Evolutionary conservation across 2,888 invertebrate genomes (phyloP), one percentile per base, ranked within the genome.

Genomic region (Ernsta delagoae): DNA sequence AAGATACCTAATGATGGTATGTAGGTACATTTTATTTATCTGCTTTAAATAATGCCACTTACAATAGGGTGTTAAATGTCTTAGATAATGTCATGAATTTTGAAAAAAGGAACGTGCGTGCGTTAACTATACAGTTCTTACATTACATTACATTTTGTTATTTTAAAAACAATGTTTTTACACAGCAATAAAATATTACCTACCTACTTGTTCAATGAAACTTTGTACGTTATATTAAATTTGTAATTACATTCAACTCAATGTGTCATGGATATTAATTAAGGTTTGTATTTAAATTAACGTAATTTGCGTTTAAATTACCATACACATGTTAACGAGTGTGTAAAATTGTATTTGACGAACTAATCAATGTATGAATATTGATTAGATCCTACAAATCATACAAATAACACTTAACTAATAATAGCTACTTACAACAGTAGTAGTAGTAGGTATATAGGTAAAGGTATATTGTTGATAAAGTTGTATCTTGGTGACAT

Each of bases 321-420:
- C 63, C 63, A 63, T 54, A 36, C 12, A 63, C 54, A 41, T 63
- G 63, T 63, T 63, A 62, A 63, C 61, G 48, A 62, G 63, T 63
- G 63, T 63, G 54, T 63, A 63, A 56, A 64, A 62, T 62, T 62
- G 41, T 54, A 54, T 64, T 64, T 64, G 64, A 64, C 45, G 54
- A 64, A 43, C 64, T 64, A 64, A 64, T 64, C 64, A 56, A 56
- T 64, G 56, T 64, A 64, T 64, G 64, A 57, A 64, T 64, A 64
- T 64, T 43, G 34, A 64, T 64, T 64, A 64, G 43, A 64, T 54
- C 41, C 56, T 45, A 34, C 24, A 56, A 64, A 56, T 56, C 5
- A 56, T 56, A 34, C 34, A 56, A 34, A 34, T 34, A 56, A 54
- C 1, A 16, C 24, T 54, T 12, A 6, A 48, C 1, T 45, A 45